A percentile compares a stretch with the other conserved stretches of the same genome.
phyloP scores from a whole-genome alignment of 2,888 invertebrate species.

The Blastobasis adustella region DNA sequence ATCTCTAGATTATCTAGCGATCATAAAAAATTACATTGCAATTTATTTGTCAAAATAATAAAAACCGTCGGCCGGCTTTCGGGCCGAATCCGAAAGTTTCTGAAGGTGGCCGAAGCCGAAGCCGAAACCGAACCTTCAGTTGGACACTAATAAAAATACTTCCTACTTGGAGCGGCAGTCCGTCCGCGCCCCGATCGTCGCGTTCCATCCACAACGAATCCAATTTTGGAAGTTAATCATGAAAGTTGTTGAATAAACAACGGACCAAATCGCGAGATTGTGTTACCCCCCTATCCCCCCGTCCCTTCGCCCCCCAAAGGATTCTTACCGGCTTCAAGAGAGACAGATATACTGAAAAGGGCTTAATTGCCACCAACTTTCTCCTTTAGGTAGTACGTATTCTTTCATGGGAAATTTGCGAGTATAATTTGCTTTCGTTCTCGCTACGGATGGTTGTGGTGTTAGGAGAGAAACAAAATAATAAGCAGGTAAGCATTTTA shows the following conservation, averaged over 20 bases:
- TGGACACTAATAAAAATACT: not conserved
- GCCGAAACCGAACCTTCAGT: not conserved
- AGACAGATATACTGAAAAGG: too few species aligned
- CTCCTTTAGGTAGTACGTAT: too few species aligned
- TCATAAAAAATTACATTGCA: not conserved
- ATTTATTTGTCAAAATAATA: not conserved
- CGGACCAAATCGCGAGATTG: conserved; percentile 24
- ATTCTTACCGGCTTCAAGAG: too few species aligned
- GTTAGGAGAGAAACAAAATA: too few species aligned
- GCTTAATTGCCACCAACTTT: too few species aligned
- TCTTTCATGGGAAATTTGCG: too few species aligned
- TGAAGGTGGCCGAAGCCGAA: not conserved
- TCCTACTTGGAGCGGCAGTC: not conserved
- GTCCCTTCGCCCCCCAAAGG: too few species aligned
- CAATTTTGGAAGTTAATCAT: conserved; percentile 43
- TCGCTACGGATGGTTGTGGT: too few species aligned
- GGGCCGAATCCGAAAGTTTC: too few species aligned
- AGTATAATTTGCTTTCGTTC: too few species aligned
- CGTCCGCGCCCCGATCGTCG: conserved; percentile 3
- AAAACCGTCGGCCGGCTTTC: too few species aligned
- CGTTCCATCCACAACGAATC: conserved; percentile 20
- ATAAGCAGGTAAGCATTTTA: too few species aligned
- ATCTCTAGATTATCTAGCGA: not conserved
- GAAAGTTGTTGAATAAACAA: conserved; percentile 48
- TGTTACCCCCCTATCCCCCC: not conserved